Conservation (phyloP, 2,888 invertebrate genomes). For the Bhutanitis thaidina region DNA sequence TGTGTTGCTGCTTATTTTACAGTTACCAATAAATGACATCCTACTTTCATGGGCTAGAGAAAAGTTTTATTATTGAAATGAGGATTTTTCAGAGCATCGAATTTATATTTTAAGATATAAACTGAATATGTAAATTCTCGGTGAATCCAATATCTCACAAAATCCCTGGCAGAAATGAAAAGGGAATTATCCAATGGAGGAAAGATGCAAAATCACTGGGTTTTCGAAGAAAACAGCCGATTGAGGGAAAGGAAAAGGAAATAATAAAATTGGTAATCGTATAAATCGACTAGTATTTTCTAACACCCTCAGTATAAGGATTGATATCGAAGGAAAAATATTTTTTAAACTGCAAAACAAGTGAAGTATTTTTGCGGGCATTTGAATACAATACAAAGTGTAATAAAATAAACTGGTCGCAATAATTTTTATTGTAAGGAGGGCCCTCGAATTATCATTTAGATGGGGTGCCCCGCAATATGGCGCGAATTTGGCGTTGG, state of each 20-base stretch:
- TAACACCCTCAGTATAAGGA: conserved; percentile 16
- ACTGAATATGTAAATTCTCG: conserved; percentile 27
- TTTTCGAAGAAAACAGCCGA: conserved; percentile 48
- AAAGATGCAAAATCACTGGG: conserved; percentile 51
- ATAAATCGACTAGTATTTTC: neutral
- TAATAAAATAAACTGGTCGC: conserved; percentile 77
- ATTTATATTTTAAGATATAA: neutral
- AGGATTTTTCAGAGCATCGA: too few species aligned
- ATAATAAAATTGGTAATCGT: conserved; percentile 1
- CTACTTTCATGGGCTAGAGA: too few species aligned
- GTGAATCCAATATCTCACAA: conserved; percentile 35
- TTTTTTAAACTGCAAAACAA: conserved; percentile 17
- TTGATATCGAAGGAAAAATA: neutral
- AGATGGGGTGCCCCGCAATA: conserved; percentile 73
- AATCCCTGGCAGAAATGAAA: conserved; percentile 49
- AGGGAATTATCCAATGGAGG: conserved; percentile 58
- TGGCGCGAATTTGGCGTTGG: conserved; percentile 61
- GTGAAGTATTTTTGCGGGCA: conserved; percentile 38
- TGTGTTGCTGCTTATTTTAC: too few species aligned
- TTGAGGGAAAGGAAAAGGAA: conserved; percentile 34
- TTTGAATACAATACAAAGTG: conserved; percentile 73
- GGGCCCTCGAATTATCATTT: conserved; percentile 76
- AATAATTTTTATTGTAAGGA: conserved; percentile 78
- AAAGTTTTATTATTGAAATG: too few species aligned
- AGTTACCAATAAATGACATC: too few species aligned